Evolutionary conservation across 92 coral and sea anemone species (phyloP), one percentile per base, ranked within the genome.

Genomic region (Siderastrea siderea): DNA sequence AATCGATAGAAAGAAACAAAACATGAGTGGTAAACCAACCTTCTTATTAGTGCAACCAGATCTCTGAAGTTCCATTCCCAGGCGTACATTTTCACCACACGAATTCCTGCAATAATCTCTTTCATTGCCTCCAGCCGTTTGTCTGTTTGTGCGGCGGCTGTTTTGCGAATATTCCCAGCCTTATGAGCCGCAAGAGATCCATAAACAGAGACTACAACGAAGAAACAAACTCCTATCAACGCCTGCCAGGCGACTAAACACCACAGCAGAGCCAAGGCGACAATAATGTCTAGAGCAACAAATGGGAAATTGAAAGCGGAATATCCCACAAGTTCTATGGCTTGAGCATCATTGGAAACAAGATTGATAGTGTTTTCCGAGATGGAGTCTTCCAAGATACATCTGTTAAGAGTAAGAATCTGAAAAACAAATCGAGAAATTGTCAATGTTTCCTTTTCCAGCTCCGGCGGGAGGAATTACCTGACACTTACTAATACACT

Each of bases 21-120:
- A n/a, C n/a, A n/a, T n/a, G n/a, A n/a, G n/a, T 47, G 16, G 5
- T 8, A 46, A 78, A 19, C 75, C 9, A 66, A 80, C 84, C 75
- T 67, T 80, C 84, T 52, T 67, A 80, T 38, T 43, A 52, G 43
- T 67, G 75, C 64, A n/a, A 80, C 84, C 52, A 80, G 49, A 50
- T 80, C 84, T 6, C 16, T 80, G 75, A 66, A 80, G 13, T 80
- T 80, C 43, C 59, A 13, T 68, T 80, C 84, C 84, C 75, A 80
- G 48, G 84, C 84, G 52, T 66, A 80, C 84, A 80, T 80, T 68
- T 80, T 80, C 38, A 80, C 84, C 1, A 80, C 73, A 8, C 84
- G 84, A 4, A 80, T 80, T 50, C 84, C 78, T 1, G 78, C 46
- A 74, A 74, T 10, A 9, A 74, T 74, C 43, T 74, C 78, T 52